Evolutionary conservation across 1,140 invertebrate genomes (phyloP).

Genomic region (Episyrphus balteatus): DNA sequence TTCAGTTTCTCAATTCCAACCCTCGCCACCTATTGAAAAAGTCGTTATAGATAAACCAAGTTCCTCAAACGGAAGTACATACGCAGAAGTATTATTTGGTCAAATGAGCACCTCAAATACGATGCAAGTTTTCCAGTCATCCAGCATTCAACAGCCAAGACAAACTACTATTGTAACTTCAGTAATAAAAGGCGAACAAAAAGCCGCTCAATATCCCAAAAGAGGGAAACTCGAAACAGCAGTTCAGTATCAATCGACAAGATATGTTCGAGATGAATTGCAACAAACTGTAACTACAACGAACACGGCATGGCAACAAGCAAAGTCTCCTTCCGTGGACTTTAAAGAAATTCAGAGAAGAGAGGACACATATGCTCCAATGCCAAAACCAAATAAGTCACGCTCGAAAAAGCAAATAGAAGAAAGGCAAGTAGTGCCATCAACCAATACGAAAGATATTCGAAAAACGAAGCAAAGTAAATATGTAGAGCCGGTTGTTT

Average conservation of each 20-base stretch:
- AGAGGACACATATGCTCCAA: conserved; percentile 11
- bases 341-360: conserved; percentile 16
- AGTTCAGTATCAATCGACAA: conserved; percentile 5
- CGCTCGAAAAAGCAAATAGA: background rate
- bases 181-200: conserved; percentile 6
- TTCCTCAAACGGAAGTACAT: conserved; percentile 19
- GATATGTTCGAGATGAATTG: conserved; percentile 3
- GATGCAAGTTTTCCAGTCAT: conserved; percentile 41
- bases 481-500: too few relatives aligned
- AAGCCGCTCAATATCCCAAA: too few relatives aligned
- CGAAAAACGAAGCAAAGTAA: too few relatives aligned
- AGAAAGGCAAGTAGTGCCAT: too few relatives aligned
- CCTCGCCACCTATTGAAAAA: background rate
- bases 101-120: conserved; percentile 20
- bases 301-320: conserved; percentile 2
- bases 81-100: conserved; percentile 33
- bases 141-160: conserved; percentile 37
- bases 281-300: background rate
- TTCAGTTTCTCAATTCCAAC: background rate
- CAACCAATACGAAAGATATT: too few relatives aligned
- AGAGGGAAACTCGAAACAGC: too few relatives aligned
- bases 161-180: conserved; percentile 30
- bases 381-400: conserved; percentile 14
- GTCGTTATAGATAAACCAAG: background rate
- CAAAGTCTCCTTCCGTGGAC: conserved; percentile 32